These are phyloP conservation scores for Morone chrysops DNA, from an alignment of 2,113 vertebrate species.

Conservation along the genomic window DNA sequence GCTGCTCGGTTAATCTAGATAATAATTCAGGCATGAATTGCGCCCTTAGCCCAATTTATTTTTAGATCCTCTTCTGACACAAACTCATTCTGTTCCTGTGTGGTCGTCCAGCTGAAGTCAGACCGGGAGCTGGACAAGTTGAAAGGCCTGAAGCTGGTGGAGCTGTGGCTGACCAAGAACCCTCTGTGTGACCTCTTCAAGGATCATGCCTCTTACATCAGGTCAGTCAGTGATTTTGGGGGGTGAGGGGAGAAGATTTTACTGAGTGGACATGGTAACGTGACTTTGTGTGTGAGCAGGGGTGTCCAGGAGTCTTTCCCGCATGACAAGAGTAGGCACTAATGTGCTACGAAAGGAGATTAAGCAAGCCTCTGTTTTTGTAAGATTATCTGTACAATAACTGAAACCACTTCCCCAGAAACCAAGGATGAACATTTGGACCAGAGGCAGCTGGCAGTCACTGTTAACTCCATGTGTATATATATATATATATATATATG, in stretches of 20 bases:
- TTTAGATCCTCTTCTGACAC: background rate
- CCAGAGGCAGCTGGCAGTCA: background rate
- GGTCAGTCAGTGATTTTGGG: constrained; percentile 83
- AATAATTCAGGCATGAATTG: background rate
- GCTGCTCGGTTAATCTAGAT: background rate
- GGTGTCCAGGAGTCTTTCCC: background rate
- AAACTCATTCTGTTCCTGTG: background rate
- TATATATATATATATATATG: background rate
- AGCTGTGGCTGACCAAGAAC: constrained; percentile 91
- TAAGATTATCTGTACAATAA: background rate
- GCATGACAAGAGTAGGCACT: background rate
- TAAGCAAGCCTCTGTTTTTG: background rate
- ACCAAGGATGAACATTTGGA: constrained; percentile 6
- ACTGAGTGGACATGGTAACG: background rate
- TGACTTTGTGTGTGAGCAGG: background rate
- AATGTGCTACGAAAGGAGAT: background rate
- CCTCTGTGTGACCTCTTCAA: constrained; percentile 88
- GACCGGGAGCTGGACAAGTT: constrained; percentile 91
- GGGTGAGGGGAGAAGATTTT: constrained; percentile 22
- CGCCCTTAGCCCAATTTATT: background rate
- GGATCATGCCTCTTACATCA: constrained; percentile 91
- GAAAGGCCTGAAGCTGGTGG: constrained; percentile 90
- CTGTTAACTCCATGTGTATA: background rate
- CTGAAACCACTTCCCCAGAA: constrained; percentile 8
- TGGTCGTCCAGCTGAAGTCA: constrained; percentile 84